Base-by-base conservation (phyloP, 2,888 invertebrate species). In the Pristionchus japonicus region DNA sequence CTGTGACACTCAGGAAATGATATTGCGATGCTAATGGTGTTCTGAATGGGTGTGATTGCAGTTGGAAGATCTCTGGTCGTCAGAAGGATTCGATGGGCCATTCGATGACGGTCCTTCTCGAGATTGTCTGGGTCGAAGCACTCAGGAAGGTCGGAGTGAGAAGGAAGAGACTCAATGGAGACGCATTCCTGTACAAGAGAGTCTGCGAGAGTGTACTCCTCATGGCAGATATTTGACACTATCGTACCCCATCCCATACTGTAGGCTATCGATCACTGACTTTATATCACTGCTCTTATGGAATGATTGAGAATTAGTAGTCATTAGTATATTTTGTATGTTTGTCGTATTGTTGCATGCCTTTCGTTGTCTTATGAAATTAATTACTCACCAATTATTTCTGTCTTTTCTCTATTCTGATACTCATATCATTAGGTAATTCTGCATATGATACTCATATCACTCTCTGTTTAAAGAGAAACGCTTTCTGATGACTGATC, bases 171-270 rank as follows among this genome's bases (percentile, higher is more conserved):
- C 96, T 97, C 74, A 96, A 96, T 93, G 97, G 97, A 0, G 96
- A 97, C 94, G 96, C 96, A 1, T 97, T 97, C 97, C 96, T 96
- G 90, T 97, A 97, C 95, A 97, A 97, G 94, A 96, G 96, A 91
- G 96, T 97, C 52, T 97, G 97, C 94, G 97, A 97, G 95, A 96
- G 97, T 94, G 96, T 97, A 57, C 94, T 96, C 43, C 89, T 90
- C 20, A 91, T 93, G 92, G 92, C 93, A 49, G 90, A 87, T 43
- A 86, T 86, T 6, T 86, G 86, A 86, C 61, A 37, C 3, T 23
- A 37, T 23, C 34, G 52, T 57, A 37, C 70, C 9, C 70, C 40
- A 2, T 15, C 20, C 20, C 13, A 74, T n/a, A n/a, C 23, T 40
- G 43, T 43, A 37, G 70, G 34, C 74, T 17, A n/a, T 40, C 3